phyloP scores from a whole-genome alignment of 2,888 invertebrate genomes.

The Ypsolopha scabrella region DNA sequence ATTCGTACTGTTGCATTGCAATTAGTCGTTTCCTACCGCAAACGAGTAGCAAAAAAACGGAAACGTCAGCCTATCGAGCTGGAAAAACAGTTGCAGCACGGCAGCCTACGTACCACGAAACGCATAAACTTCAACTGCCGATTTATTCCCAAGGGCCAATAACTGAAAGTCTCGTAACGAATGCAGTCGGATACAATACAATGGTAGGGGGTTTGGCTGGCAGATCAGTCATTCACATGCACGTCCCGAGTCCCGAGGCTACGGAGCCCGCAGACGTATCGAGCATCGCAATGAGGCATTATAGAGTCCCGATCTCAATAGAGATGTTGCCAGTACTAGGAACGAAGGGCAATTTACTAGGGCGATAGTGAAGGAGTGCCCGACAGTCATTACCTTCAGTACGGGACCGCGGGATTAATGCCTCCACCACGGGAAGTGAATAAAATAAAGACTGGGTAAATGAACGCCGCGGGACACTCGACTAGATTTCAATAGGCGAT shows the following conservation, averaged over 20 bases:
- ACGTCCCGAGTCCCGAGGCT: constrained; percentile 34
- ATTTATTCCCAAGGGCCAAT: neutral
- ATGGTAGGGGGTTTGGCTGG: neutral
- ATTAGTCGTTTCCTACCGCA: constrained; percentile 16
- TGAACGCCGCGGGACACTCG: constrained; percentile 10
- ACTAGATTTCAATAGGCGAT: constrained; percentile 4
- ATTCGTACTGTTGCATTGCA: constrained; percentile 21
- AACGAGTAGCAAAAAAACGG: neutral
- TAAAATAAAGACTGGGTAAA: constrained; percentile 11
- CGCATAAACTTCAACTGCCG: neutral
- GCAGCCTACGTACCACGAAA: neutral
- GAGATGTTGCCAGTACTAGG: constrained; percentile 29
- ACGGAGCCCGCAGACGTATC: constrained; percentile 36
- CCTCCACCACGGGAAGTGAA: constrained; percentile 6
- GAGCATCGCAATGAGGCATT: constrained; percentile 42
- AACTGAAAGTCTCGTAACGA: neutral
- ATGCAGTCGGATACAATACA: neutral
- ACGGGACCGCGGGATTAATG: constrained; percentile 27
- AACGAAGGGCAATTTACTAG: constrained; percentile 29
- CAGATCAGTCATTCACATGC: constrained; percentile 31
- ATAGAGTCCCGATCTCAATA: constrained; percentile 39
- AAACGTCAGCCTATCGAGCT: neutral
- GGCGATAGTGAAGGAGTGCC: constrained; percentile 40
- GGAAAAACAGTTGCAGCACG: constrained; percentile 1
- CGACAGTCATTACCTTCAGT: constrained; percentile 26